Base-by-base conservation (phyloP, 2,797 vertebrate genomes). In the Chaetodon trifasciatus region DNA sequence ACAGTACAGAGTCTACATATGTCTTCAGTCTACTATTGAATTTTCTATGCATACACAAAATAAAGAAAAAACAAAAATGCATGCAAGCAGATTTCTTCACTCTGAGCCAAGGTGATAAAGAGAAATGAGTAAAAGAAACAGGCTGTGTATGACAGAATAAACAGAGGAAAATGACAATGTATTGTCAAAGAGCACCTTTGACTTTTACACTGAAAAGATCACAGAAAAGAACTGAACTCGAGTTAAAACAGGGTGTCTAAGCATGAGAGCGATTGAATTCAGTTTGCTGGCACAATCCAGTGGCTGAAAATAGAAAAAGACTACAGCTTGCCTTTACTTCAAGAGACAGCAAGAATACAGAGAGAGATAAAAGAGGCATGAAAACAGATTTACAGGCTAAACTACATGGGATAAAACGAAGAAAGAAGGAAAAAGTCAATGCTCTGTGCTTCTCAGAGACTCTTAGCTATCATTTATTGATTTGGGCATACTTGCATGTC, bases 401-500 rank as follows among this genome's bases (percentile, higher is more conserved):
- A 32, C 17, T n/a, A 11, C 21, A 21, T n/a, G n/a, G 5, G 6
- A 40, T 9, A 52, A 44, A 17, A 47, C 11, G 9, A 24, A 55
- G 32, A 65, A 4, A 71, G 17, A 24, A 21, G 0, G n/a, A 40
- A 42, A 28, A 55, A 56, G 57, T 47, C 39, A 55, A 19, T 71
- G 39, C 21, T 61, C 49, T 19, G 32, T 3, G 35, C 16, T 17
- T 24, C n/a, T 46, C 12, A 53, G 11, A 5, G 53, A 3, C 47
- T 84, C 37, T 17, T 8, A 19, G 61, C 21, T 53, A 74, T 81
- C 52, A 61, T 8, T 32, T 65, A 78, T 75, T n/a, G 83, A 81
- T 78, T 24, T 1, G 16, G 21, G 28, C 42, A 23, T 19, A 17
- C 28, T 24, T 8, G 0, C 11, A 40, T 44, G 52, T 40, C 83